A percentile compares a stretch with the other conserved stretches of the same genome.
Conservation (phyloP, 2,113 vertebrate species). For the Hystrix cristata region DNA sequence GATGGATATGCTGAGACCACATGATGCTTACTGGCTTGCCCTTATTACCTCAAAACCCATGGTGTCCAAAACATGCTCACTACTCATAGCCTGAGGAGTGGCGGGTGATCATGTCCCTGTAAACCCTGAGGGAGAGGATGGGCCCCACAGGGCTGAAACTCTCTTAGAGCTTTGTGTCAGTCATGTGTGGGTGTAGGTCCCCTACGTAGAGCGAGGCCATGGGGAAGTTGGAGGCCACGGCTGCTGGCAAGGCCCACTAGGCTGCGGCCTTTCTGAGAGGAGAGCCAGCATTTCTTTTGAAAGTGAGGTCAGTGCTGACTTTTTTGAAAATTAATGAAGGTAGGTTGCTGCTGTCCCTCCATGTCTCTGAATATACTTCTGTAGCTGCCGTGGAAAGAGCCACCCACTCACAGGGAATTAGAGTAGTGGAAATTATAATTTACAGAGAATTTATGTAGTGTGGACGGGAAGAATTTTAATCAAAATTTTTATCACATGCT, state of each 20-base stretch:
- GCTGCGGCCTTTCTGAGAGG: neutral
- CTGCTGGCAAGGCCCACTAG: neutral
- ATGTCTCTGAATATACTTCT: neutral
- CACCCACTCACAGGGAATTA: neutral
- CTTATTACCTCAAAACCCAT: neutral
- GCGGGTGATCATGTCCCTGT: neutral
- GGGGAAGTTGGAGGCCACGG: neutral
- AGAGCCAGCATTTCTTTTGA: neutral
- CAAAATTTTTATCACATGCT: neutral
- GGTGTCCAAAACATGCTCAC: neutral
- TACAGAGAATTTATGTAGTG: neutral
- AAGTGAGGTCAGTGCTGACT: neutral
- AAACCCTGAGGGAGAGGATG: neutral
- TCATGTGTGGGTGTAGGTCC: neutral
- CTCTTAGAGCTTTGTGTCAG: neutral
- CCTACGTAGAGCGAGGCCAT: neutral
- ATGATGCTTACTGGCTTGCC: neutral
- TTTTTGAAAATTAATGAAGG: slow-evolving; percentile 28
- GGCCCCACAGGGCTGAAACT: neutral
- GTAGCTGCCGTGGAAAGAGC: neutral
- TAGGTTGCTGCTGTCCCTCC: neutral
- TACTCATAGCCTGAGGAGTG: neutral
- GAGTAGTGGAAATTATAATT: slow-evolving; percentile 15
- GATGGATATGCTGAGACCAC: neutral
- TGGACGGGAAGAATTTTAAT: neutral